Base-by-base conservation (phyloP, 2,888 invertebrate species). In the Perithous albicinctus region DNA sequence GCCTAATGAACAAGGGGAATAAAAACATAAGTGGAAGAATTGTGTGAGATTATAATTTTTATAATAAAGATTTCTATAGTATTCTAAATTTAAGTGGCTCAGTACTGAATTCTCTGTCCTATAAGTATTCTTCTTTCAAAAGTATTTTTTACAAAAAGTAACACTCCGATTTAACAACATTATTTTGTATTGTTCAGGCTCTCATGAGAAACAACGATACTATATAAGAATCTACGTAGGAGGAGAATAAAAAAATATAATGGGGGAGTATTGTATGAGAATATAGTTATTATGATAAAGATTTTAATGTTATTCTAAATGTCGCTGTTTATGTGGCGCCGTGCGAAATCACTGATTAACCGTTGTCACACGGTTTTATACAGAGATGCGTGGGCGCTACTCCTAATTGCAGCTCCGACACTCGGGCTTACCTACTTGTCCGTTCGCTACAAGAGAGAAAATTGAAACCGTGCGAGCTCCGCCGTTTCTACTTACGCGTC, bases 381-480 rank as follows among this genome's bases (percentile, higher is more conserved):
- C 23, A 54, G n/a, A 7, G 23, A 38, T n/a, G 72, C 66, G 80
- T 72, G 77, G 77, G 72, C 69, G 76, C 61, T 61, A 54, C 32
- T 46, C 54, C 77, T 77, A 81, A 81, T 81, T 81, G 81, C 77
- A 77, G 61, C 43, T 66, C 76, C 76, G 66, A 74, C 74, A 80
- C 80, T 74, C 74, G 70, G 10, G 56, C 6, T n/a, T 4, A 5
- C n/a, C n/a, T n/a, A 3, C 46, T 54, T 46, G 35, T 61, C 67
- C 48, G 64, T 15, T 41, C 26, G 59, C 38, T 66, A 46, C 64
- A 26, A 51, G n/a, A 26, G 41, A 51, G 64, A 72, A 72, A 81
- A 81, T 81, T 46, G 73, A 81, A 81, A 77, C 73, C 80, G 80
- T 77, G 80, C 80, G 77, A 81, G 77, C 72, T 51, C 73, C 73